A percentile compares a stretch with the other conserved stretches of the same genome.
Conservation (phyloP, 2,888 invertebrate species). For the Caenorhabditis macrosperma region DNA sequence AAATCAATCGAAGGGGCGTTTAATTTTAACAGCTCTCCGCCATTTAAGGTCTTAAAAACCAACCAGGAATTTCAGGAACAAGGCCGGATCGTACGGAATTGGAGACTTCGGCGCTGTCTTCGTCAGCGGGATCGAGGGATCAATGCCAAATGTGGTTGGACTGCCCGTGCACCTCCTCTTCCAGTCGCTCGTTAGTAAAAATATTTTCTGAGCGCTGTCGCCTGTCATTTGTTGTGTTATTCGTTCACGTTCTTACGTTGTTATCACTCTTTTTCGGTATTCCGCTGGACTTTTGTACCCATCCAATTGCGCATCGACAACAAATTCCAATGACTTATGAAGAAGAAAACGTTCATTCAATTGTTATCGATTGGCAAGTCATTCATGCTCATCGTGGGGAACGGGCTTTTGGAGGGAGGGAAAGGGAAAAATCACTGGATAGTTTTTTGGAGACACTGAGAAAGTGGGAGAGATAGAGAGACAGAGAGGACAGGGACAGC, state of each 20-base stretch:
- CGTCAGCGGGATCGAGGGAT: conserved; percentile 88
- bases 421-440: conserved; percentile 29
- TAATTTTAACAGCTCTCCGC: no score
- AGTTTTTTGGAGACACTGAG: conserved; percentile 4
- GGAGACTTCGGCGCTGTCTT: conserved; percentile 90
- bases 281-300: conserved; percentile 5
- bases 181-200: conserved; percentile 41
- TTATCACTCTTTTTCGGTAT: conserved; percentile 14
- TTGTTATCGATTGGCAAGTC: conserved; percentile 39
- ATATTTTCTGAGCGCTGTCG: conserved; percentile 34
- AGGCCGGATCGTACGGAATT: conserved; percentile 93
- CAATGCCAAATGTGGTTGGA: conserved; percentile 92
- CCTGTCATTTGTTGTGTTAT: neutral
- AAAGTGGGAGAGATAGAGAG: neutral
- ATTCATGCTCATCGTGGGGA: conserved; percentile 29
- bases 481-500: neutral
- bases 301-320: conserved; percentile 1
- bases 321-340: neutral
- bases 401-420: no score
- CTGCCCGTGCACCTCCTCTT: conserved; percentile 84
- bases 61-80: conserved; percentile 81
- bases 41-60: no score
- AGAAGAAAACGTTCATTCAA: neutral
- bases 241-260: conserved; percentile 20
- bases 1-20: no score